Percentiles rank a stretch among this genome's conserved stretches.
These are phyloP conservation scores for Polypterus senegalus DNA, from an alignment of 2,113 vertebrate species.

Conservation along the genomic window DNA sequence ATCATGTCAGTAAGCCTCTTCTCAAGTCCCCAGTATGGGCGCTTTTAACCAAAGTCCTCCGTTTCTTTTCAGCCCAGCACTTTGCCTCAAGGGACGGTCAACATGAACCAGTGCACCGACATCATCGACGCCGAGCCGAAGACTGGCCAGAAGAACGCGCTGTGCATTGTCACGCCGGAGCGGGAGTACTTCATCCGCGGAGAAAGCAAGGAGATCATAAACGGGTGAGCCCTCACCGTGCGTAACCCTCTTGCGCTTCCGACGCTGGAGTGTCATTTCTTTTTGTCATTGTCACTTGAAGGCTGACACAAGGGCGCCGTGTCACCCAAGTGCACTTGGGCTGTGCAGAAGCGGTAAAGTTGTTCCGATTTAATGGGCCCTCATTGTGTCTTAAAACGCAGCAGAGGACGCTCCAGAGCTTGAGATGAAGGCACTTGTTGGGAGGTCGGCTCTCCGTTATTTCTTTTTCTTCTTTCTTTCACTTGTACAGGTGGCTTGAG, in stretches of 20 bases:
- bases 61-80: constrained; percentile 48
- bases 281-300: not conserved
- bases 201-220: constrained; percentile 63
- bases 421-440: not conserved
- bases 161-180: constrained; percentile 60
- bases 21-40: no score
- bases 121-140: constrained; percentile 59
- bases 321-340: no score
- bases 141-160: constrained; percentile 61
- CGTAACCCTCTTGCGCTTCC: no score
- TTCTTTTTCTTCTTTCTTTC: not conserved
- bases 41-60: not conserved
- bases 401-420: not conserved
- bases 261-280: no score
- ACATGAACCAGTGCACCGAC: constrained; percentile 62
- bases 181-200: constrained; percentile 65
- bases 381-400: not conserved
- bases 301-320: not conserved
- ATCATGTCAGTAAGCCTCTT: no score
- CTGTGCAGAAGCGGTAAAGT: no score
- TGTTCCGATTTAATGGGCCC: not conserved
- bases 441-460: not conserved
- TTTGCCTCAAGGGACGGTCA: constrained; percentile 61
- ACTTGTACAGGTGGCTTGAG: constrained; percentile 50
- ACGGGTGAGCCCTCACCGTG: constrained; percentile 36